A percentile compares a stretch with the other conserved stretches of the same genome.
Conservation (phyloP, 2,888 invertebrate species). For the Morpho deidamia region DNA sequence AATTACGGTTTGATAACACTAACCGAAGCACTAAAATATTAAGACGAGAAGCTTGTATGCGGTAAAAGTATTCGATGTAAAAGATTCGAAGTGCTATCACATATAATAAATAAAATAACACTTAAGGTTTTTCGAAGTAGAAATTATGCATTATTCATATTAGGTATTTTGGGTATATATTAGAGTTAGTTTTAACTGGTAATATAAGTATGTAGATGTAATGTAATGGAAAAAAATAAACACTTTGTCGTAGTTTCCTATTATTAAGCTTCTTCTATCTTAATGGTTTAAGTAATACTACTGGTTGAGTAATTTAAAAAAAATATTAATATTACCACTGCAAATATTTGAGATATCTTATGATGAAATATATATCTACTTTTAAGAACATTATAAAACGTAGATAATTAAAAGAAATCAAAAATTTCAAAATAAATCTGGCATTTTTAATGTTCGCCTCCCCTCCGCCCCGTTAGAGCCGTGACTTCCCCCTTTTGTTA, state of each 20-base stretch:
- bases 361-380: constrained; percentile 80
- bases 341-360: constrained; percentile 80
- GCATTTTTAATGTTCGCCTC: constrained; percentile 71
- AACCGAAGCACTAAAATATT: constrained; percentile 68
- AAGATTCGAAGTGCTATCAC: constrained; percentile 67
- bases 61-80: constrained; percentile 67
- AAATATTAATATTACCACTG: constrained; percentile 79
- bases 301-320: constrained; percentile 71
- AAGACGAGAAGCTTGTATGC: constrained; percentile 74
- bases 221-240: constrained; percentile 73
- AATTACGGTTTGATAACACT: constrained; percentile 79
- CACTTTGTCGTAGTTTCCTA: constrained; percentile 77
- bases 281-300: constrained; percentile 77
- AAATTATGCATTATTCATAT: constrained; percentile 76
- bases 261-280: constrained; percentile 79
- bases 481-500: constrained; percentile 18
- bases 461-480: constrained; percentile 42
- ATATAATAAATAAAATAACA: constrained; percentile 44
- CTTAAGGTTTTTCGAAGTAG: constrained; percentile 72
- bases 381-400: constrained; percentile 79
- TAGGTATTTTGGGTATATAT: constrained; percentile 79
- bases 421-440: constrained; percentile 74
- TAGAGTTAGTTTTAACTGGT: constrained; percentile 78
- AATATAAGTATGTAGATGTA: constrained; percentile 77
- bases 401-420: constrained; percentile 80